Evolutionary conservation across 2,797 vertebrate species (phyloP).

Genomic region (Diplodus sargus): DNA sequence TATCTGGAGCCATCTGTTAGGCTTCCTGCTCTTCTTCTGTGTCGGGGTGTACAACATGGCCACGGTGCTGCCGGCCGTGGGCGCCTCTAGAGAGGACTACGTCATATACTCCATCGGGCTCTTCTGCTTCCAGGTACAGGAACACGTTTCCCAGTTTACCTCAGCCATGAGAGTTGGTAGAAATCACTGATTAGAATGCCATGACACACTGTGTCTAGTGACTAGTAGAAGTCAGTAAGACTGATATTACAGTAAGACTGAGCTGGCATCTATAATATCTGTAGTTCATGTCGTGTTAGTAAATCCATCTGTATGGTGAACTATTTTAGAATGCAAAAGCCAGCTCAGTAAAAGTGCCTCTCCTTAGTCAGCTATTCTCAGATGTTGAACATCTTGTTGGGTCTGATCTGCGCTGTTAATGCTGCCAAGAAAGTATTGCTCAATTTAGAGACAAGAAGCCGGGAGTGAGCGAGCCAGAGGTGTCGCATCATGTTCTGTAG

Average conservation of each 20-base stretch:
- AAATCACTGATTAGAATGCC: neutral
- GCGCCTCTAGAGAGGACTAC: slow-evolving; percentile 94
- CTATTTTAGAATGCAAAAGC: neutral
- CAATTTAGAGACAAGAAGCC: neutral
- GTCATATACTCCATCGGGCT: slow-evolving; percentile 95
- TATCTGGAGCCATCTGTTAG: slow-evolving; percentile 97
- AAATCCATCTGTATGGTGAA: neutral
- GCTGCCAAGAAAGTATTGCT: neutral
- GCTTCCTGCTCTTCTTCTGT: slow-evolving; percentile 94
- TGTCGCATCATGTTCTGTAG: neutral
- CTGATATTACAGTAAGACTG: neutral
- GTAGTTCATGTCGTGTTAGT: neutral
- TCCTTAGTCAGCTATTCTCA: neutral
- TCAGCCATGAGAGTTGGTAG: neutral
- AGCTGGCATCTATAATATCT: too few species aligned
- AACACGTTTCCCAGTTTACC: neutral
- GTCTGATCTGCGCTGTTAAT: neutral
- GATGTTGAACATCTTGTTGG: neutral
- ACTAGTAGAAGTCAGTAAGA: too few species aligned
- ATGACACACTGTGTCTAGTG: neutral
- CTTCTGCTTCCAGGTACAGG: slow-evolving; percentile 95
- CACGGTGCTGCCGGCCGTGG: slow-evolving; percentile 88
- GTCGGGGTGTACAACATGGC: slow-evolving; percentile 94
- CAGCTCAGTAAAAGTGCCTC: neutral
- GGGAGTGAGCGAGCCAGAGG: neutral